Percentiles rank a stretch among this genome's conserved stretches.
Evolutionary conservation across 2,888 invertebrate genomes (phyloP).

Genomic region (Pseudanteris insignis): DNA sequence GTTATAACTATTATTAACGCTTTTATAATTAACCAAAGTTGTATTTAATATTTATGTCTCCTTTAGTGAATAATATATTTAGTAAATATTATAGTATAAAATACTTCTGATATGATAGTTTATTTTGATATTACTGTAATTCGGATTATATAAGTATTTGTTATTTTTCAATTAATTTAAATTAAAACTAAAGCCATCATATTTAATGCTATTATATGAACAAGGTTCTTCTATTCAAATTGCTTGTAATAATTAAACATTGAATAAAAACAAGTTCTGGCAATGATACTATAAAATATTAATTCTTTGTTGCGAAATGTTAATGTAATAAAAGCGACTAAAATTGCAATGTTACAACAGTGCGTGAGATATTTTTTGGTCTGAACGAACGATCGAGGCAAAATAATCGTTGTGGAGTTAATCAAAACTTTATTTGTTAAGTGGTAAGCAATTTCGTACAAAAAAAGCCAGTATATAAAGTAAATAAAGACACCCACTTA

Average conservation of each 20-base stretch:
- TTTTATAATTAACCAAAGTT: too few relatives aligned
- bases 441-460: conserved; percentile 41
- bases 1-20: conserved; percentile 5
- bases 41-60: too few relatives aligned
- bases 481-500: conserved; percentile 19
- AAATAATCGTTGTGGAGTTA: conserved; percentile 35
- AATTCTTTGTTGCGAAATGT: conserved; percentile 29
- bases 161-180: too few relatives aligned
- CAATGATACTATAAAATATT: conserved; percentile 34
- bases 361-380: conserved; percentile 27
- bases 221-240: conserved; percentile 14
- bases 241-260: conserved; percentile 28
- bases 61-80: too few relatives aligned
- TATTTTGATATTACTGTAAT: too few relatives aligned
- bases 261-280: conserved; percentile 25
- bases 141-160: neutral
- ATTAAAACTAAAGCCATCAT: too few relatives aligned
- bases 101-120: too few relatives aligned
- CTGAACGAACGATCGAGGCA: conserved; percentile 12
- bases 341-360: conserved; percentile 19
- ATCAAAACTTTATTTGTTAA: conserved; percentile 44
- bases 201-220: too few relatives aligned
- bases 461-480: conserved; percentile 22
- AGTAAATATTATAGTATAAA: too few relatives aligned
- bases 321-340: conserved; percentile 27